Evolutionary conservation across 2,888 invertebrate species (phyloP).

Genomic region (Nomada fabriciana): DNA sequence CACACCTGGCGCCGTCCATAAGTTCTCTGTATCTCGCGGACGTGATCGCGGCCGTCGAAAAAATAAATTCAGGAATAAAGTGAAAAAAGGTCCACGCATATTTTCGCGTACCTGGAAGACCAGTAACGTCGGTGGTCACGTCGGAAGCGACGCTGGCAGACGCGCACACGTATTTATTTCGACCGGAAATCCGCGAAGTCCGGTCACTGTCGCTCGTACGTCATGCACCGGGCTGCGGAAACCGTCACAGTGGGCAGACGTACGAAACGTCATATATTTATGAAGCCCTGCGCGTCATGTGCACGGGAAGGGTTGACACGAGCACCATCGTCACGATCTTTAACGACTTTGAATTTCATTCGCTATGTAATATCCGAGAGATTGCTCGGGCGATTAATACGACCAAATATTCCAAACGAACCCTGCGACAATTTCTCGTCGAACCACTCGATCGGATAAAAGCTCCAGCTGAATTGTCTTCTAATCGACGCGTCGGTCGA

Average conservation of each 20-base stretch:
- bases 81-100: slow-evolving; percentile 19
- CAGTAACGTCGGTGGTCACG: slow-evolving; percentile 7
- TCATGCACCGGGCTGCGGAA: slow-evolving; percentile 58
- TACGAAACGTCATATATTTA: slow-evolving; percentile 51
- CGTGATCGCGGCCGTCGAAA: background rate
- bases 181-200: slow-evolving; percentile 72
- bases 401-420: no score
- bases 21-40: slow-evolving; percentile 23
- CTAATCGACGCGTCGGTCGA: background rate
- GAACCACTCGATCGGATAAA: no score
- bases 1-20: slow-evolving; percentile 28
- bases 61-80: background rate
- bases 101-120: slow-evolving; percentile 5
- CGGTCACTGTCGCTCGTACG: slow-evolving; percentile 67
- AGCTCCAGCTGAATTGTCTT: no score
- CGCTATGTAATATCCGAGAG: background rate
- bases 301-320: slow-evolving; percentile 14
- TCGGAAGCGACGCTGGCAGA: slow-evolving; percentile 56
- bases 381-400: background rate
- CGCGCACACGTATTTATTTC: slow-evolving; percentile 75
- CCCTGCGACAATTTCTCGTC: no score
- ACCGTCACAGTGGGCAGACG: slow-evolving; percentile 45
- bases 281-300: slow-evolving; percentile 34
- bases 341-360: slow-evolving; percentile 34
- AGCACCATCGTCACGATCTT: background rate